Evolutionary conservation across 2,888 invertebrate genomes (phyloP).

Genomic region (Melinaea marsaeus): DNA sequence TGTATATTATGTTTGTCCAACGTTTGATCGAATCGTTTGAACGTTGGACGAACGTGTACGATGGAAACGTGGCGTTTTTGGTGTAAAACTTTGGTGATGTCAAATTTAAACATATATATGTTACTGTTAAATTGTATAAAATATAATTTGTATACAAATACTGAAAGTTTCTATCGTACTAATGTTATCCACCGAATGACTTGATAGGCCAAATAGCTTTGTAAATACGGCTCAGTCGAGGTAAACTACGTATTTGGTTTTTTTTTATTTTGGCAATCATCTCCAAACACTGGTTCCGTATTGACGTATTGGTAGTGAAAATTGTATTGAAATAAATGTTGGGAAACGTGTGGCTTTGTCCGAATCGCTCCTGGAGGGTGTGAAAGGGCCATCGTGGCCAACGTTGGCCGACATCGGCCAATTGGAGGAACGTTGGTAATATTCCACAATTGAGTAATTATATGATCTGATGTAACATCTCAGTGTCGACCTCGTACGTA

Average conservation of each 20-base stretch:
- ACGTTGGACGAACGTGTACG: not conserved
- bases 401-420: not conserved
- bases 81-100: too few species aligned
- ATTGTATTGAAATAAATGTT: not conserved
- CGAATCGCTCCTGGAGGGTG: not conserved
- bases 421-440: not conserved
- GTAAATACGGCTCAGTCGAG: constrained; percentile 56
- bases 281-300: constrained; percentile 1
- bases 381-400: not conserved
- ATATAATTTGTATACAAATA: too few species aligned
- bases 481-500: constrained; percentile 38
- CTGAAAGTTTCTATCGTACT: too few species aligned
- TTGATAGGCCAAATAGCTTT: constrained; percentile 73
- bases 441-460: constrained; percentile 28
- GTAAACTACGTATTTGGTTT: constrained; percentile 29
- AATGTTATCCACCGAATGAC: constrained; percentile 63
- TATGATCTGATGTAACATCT: constrained; percentile 52
- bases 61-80: not conserved
- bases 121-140: too few species aligned
- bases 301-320: constrained; percentile 2
- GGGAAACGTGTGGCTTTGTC: constrained; percentile 25
- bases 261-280: not conserved
- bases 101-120: too few species aligned
- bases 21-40: not conserved
- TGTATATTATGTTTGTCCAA: constrained; percentile 42